Evolutionary conservation across 1,140 invertebrate genomes (phyloP), one percentile per base, ranked within the genome.

Genomic region (Drosophila simulans): DNA sequence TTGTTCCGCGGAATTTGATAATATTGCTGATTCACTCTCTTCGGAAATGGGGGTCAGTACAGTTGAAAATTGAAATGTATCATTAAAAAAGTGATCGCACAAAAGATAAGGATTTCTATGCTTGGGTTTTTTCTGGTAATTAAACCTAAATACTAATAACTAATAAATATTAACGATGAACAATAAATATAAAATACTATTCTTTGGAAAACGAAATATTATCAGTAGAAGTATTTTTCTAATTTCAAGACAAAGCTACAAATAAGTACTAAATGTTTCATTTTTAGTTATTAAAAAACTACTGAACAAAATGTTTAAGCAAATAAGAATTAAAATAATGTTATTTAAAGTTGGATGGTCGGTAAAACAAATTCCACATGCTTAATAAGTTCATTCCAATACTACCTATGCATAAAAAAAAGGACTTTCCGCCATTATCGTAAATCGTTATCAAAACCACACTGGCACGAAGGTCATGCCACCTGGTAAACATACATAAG

Each of bases 1-100:
- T 52, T 57, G 56, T 88, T 89, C 43, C 59, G 51, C 25, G 48
- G 63, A 88, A 86, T 65, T 40, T 70, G 13, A 42, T 46, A 60
- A 65, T 4, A 3, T 31, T 52, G 49, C 75, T 84, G 80, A 85
- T 46, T 84, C 76, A 85, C 55, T 12, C n/a, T 10, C 3, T 20
- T 15, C 10, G 3, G n/a, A 11, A 34, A 2, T 12, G 7, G 8
- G 48, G n/a, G 25, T n/a, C 31, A 31, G 2, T 31, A 31, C 8
- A 2, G 31, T 27, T 12, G 3, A 45, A 20, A 45, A 1, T 4
- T 20, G 11, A 43, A 43, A 43, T 43, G 8, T 20, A 15, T 43
- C 40, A 10, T 11, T 43, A 11, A 17, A 15, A 15, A 11, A 7
- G 5, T n/a, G 8, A 3, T 11, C 17, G 7, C 4, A 20, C 8